Conservation (phyloP, 1,140 invertebrate genomes). For the Phthorimaea operculella region DNA sequence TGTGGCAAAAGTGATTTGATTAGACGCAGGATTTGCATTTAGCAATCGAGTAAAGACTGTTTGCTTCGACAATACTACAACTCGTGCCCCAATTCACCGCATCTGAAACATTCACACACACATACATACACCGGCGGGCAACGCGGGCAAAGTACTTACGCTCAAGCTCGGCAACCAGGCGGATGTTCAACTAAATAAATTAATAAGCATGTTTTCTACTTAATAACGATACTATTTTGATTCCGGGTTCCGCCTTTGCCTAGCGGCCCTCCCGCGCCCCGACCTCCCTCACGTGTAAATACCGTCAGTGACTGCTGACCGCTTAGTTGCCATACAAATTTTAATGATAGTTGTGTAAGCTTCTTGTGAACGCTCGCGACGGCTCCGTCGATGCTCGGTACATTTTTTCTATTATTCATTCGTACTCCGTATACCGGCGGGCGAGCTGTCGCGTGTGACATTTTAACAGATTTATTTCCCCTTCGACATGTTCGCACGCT, state of each 20-base stretch:
- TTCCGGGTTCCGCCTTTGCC: not conserved
- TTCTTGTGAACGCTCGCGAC: conserved; percentile 12
- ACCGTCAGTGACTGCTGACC: conserved; percentile 57
- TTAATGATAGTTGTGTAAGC: conserved; percentile 50
- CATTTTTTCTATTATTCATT: not conserved
- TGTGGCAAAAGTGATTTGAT: conserved; percentile 39
- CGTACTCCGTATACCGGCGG: not conserved
- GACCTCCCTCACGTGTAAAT: conserved; percentile 40
- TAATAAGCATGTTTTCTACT: too few relatives aligned
- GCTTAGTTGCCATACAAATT: conserved; percentile 66
- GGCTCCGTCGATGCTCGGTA: not conserved
- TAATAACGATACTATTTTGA: too few relatives aligned
- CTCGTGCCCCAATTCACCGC: not conserved
- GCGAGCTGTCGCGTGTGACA: not conserved
- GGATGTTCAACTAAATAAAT: too few relatives aligned
- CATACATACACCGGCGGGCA: conserved; percentile 7
- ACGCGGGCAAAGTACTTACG: too few relatives aligned
- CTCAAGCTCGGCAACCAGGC: too few relatives aligned
- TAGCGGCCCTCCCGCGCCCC: not conserved
- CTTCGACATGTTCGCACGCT: not conserved
- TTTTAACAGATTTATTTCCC: not conserved
- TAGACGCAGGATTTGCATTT: conserved; percentile 32
- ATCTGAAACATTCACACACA: conserved; percentile 8
- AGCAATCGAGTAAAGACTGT: conserved; percentile 34
- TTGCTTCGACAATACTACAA: conserved; percentile 24